A percentile compares a stretch with the other conserved stretches of the same genome.
These are phyloP conservation scores for Hydractinia symbiolongicarpus DNA, from an alignment of 30 jellyfish, hydroid and myxozoan genomes.

Conservation along the genomic window DNA sequence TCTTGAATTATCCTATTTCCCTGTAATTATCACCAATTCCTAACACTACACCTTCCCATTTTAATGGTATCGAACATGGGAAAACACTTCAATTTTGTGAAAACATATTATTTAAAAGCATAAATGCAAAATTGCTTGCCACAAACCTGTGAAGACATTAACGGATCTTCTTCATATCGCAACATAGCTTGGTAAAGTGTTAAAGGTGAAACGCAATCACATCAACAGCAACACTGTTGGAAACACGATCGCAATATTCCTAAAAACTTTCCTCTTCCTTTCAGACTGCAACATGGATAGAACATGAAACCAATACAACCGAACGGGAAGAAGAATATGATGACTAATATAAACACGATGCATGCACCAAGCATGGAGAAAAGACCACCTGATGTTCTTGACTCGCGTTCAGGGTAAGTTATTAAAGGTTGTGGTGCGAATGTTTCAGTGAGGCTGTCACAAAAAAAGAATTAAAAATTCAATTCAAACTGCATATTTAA, in stretches of 20 bases:
- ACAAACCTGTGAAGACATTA: neutral
- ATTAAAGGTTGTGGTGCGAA: neutral
- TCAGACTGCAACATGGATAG: conserved; percentile 2
- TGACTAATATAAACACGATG: neutral
- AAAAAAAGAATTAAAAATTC: no score
- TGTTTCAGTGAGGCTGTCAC: no score
- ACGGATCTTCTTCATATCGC: conserved; percentile 42
- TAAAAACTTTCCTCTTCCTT: neutral
- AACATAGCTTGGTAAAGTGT: conserved; percentile 27
- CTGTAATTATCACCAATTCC: no score
- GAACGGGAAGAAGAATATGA: neutral
- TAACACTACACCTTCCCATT: neutral
- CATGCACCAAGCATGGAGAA: neutral
- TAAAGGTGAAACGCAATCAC: conserved; percentile 34
- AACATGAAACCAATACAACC: neutral
- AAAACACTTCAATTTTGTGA: neutral
- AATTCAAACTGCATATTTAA: no score
- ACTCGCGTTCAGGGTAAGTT: neutral
- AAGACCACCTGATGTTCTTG: neutral
- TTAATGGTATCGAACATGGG: neutral
- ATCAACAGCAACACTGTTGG: conserved; percentile 4
- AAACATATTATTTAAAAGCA: neutral
- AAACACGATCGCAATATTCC: neutral
- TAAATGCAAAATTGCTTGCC: neutral
- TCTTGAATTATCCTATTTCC: no score